Evolutionary conservation across 2,797 vertebrate species (phyloP), one percentile per base, ranked within the genome.

Genomic region (Hipposideros larvatus): DNA sequence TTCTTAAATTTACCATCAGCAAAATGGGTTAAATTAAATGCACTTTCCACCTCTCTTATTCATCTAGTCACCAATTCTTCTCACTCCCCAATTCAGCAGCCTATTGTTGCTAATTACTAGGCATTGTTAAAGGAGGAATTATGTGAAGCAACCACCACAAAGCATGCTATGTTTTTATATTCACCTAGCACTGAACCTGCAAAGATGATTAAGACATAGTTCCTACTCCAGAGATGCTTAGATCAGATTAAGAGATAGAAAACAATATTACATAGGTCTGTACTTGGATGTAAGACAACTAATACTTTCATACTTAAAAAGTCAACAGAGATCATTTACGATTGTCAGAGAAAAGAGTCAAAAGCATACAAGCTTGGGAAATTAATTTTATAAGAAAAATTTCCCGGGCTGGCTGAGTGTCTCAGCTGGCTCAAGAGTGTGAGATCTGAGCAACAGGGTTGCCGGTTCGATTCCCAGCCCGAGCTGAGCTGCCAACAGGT

Each of bases 1-100:
- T 87, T 87, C 74, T 95, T 55, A 85, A 93, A 96, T 90, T 85
- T 71, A 63, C 31, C 88, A 16, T 63, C 79, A 59, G 75, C 55
- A 92, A 92, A 93, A 73, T 88, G 70, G 41, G 61, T 93, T 61
- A 77, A 79, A 90, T 71, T 55, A 80, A 86, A 43, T 53, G 59
- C 4, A 34, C 31, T 84, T 89, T 89, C 83, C 51, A 85, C 48
- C 43, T 91, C 53, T 82, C 31, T 73, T 71, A 70, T 66, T 95
- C 53, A 83, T 37, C 57, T 85, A 61, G 5, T 63, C 28, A 55
- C 41, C 4, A 68, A 21, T 51, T 31, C 66, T 90, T 77, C 41
- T 43, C 22, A 75, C 21, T 57, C 14, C 53, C 5, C 13, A 22
- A 10, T 57, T 65, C 11, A 37, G 14, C 51, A 65, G 4, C 46